These are phyloP conservation scores for Paraescarpia echinospica DNA, from an alignment of 1,140 invertebrate species.

Conservation along the genomic window DNA sequence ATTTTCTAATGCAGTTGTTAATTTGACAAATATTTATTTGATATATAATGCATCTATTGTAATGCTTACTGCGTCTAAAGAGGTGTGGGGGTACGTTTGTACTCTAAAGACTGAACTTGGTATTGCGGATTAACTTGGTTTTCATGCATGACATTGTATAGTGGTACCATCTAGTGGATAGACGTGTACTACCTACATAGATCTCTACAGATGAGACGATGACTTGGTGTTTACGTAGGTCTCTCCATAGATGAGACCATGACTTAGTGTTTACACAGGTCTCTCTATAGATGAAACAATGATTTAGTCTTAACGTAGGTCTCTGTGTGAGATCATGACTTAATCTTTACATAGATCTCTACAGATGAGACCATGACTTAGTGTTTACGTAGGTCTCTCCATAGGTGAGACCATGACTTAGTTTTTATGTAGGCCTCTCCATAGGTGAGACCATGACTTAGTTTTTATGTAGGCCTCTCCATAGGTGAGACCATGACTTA, in stretches of 20 bases:
- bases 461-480: neutral
- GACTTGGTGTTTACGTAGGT: neutral
- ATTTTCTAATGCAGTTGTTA: too few species aligned
- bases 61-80: too few species aligned
- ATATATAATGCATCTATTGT: too few species aligned
- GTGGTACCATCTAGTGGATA: too few species aligned
- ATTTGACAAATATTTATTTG: too few species aligned
- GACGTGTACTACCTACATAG: too few species aligned
- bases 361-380: too few species aligned
- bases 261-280: neutral
- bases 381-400: neutral
- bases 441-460: neutral
- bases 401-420: neutral
- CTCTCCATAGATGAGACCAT: neutral
- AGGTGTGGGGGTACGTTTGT: too few species aligned
- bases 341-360: neutral
- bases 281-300: neutral
- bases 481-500: neutral
- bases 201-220: neutral
- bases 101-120: too few species aligned
- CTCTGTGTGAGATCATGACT: neutral
- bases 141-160: too few species aligned
- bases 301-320: neutral
- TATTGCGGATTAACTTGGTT: too few species aligned
- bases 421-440: neutral